These are phyloP conservation scores for Muntiacus reevesi DNA, from an alignment of 2,113 vertebrate genomes.

Conservation along the genomic window DNA sequence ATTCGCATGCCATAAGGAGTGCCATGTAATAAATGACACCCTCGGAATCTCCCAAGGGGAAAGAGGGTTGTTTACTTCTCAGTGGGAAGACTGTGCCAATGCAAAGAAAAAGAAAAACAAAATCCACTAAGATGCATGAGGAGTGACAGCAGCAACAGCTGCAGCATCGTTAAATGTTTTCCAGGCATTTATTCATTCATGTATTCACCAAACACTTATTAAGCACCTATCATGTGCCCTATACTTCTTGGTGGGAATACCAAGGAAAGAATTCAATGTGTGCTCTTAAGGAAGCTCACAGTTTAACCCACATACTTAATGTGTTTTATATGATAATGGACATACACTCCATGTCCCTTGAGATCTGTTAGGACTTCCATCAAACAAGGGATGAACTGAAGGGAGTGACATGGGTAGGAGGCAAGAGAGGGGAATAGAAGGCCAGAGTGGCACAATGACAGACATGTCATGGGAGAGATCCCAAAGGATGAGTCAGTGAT, in stretches of 20 bases:
- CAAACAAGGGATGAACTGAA: not conserved
- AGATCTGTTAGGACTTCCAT: not conserved
- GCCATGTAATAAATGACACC: not conserved
- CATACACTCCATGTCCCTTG: not conserved
- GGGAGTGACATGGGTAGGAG: not conserved
- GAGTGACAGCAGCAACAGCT: slow-evolving; percentile 17
- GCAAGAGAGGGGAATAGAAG: not conserved
- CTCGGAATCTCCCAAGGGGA: not conserved
- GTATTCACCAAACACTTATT: slow-evolving; percentile 50
- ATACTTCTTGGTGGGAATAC: not conserved
- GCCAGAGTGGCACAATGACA: not conserved
- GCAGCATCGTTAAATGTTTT: slow-evolving; percentile 10
- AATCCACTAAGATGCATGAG: not conserved
- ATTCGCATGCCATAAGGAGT: not conserved
- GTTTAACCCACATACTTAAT: not conserved
- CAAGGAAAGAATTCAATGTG: slow-evolving; percentile 14
- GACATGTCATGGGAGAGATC: not conserved
- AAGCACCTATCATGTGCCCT: slow-evolving; percentile 8
- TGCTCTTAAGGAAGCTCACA: not conserved
- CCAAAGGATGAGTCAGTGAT: not conserved
- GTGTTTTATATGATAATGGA: not conserved
- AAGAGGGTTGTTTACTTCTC: slow-evolving; percentile 9
- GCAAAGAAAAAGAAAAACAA: not conserved
- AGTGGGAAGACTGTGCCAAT: not conserved
- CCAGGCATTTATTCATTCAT: slow-evolving; percentile 48